Base-by-base conservation (phyloP, 2,888 invertebrate genomes). In the Leptarthrus brevirostris region DNA sequence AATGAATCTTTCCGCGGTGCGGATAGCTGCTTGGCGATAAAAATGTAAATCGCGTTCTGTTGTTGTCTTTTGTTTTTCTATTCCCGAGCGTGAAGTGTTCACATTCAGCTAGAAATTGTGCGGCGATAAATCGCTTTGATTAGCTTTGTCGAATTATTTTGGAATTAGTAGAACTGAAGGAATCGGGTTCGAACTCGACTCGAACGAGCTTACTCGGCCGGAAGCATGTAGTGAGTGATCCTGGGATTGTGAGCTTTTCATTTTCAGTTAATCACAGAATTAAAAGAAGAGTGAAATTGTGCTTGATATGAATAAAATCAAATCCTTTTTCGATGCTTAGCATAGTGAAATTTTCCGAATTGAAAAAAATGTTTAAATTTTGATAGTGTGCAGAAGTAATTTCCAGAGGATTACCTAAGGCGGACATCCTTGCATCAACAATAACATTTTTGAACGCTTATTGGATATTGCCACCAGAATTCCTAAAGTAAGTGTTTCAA, bases 1-100 rank as follows among this genome's bases (percentile, higher is more conserved):
- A 58, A 58, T 58, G 58, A 36, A 58, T 36, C 58, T 58, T 58
- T 36, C 36, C 58, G 58, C 36, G 36, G 58, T 58, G 36, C 58
- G 58, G 58, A 36, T 58, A 36, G 58, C 20, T 18, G 36, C 12
- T 58, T 18, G 20, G 58, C 58, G 22, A 34, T 58, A 58, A 36
- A 36, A 58, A 58, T 58, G 36, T 40, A 36, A 58, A 34, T 58
- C 40, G 58, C 36, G 16, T 58, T 58, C 36, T 36, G 34, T 12
- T 36, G 58, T 58, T 58, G 16, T 58, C 40, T 40, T 40, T 12
- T 58, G 58, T 58, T 58, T 36, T 58, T 58, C 18, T 20, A 40
- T 58, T 58, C 36, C 36, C 58, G 58, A 58, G 58, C 58, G 58
- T 58, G 20, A 58, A 36, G 36, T 34, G 36, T 36, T 58, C 58